phyloP scores from a whole-genome alignment of 1,140 invertebrate species.

The Aphelinus certus region DNA sequence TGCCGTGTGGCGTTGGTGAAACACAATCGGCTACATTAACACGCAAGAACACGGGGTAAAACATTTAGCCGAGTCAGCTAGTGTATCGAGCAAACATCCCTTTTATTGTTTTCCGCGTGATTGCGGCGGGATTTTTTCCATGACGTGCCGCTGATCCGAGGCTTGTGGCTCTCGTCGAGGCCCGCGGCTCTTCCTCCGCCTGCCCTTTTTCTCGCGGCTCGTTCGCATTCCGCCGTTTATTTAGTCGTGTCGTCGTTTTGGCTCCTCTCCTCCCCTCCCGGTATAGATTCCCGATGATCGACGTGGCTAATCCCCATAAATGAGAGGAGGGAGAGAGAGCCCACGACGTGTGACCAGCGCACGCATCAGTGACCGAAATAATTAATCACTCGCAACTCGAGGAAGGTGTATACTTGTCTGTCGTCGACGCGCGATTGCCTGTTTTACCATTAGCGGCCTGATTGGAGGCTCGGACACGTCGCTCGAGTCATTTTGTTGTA shows the following conservation, averaged over 20 bases:
- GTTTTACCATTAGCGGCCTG: slow-evolving; percentile 3
- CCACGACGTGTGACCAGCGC: background rate
- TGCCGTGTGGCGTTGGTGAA: background rate
- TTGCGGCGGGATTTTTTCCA: slow-evolving; percentile 5
- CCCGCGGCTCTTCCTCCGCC: background rate
- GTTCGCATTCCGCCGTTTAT: slow-evolving; percentile 23
- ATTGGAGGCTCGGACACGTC: background rate
- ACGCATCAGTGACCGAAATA: slow-evolving; percentile 15
- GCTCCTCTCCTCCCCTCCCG: background rate
- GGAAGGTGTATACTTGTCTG: background rate
- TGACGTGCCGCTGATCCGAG: background rate
- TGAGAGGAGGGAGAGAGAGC: slow-evolving; percentile 1
- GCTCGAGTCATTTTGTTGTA: background rate
- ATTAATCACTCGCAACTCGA: slow-evolving; percentile 21
- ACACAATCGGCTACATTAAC: background rate
- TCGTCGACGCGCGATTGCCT: background rate
- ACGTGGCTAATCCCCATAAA: slow-evolving; percentile 30
- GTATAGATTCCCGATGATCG: slow-evolving; percentile 17
- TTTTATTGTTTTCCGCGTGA: slow-evolving; percentile 12
- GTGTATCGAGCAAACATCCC: slow-evolving; percentile 14
- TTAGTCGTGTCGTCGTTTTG: background rate
- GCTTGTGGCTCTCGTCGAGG: background rate
- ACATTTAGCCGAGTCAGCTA: background rate
- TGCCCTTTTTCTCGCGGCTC: slow-evolving; percentile 3
- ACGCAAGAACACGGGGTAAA: background rate